phyloP scores from a whole-genome alignment of 2,113 vertebrate species.

The Tachysurus vachellii region DNA sequence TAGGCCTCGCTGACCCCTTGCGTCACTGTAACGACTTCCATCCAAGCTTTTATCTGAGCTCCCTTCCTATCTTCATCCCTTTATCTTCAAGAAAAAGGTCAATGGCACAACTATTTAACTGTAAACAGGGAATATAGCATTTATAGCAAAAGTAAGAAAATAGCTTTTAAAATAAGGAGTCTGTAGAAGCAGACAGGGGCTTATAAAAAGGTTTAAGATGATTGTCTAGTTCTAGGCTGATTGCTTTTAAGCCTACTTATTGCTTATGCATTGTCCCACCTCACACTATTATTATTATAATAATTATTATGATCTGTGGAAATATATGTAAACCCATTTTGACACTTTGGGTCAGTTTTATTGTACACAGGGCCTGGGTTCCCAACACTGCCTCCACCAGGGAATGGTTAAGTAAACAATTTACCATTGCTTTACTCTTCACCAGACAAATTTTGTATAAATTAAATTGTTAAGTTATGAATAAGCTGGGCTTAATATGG shows the following conservation, averaged over 20 bases:
- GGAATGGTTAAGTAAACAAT: too few relatives aligned
- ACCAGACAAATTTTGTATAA: too few relatives aligned
- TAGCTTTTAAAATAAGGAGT: conserved; percentile 56
- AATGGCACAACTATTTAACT: conserved; percentile 74
- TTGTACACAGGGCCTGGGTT: too few relatives aligned
- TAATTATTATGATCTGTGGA: not conserved
- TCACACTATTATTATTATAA: not conserved
- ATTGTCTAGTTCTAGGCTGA: not conserved
- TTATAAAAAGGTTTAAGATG: conserved; percentile 13
- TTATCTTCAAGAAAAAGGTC: conserved; percentile 72
- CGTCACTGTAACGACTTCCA: conserved; percentile 40
- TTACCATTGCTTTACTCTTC: too few relatives aligned
- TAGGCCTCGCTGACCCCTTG: conserved; percentile 52
- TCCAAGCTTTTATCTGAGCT: conserved; percentile 16
- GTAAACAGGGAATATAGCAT: conserved; percentile 75
- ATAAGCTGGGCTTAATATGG: too few relatives aligned
- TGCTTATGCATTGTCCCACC: not conserved
- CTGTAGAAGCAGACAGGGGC: conserved; percentile 35
- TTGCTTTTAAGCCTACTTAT: not conserved
- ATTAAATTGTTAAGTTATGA: too few relatives aligned
- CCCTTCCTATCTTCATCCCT: conserved; percentile 43
- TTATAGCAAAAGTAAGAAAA: conserved; percentile 70
- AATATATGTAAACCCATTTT: not conserved
- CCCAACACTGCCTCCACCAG: too few relatives aligned
- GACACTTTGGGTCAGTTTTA: too few relatives aligned